Percentiles rank a stretch among this genome's conserved stretches.
phyloP scores from a whole-genome alignment of 2,113 vertebrate genomes.

The Lampris incognitus region DNA sequence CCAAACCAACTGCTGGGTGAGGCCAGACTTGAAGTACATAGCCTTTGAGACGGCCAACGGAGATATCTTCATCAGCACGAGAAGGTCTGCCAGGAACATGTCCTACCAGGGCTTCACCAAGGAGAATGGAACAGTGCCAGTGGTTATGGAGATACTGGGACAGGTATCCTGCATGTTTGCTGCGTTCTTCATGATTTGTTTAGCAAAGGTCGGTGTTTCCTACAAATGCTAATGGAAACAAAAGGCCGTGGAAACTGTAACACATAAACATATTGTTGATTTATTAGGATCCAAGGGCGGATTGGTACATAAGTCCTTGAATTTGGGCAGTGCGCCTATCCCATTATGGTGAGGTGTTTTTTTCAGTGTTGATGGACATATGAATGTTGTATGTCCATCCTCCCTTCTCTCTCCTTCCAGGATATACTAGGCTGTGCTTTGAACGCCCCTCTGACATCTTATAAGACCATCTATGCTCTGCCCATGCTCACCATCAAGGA shows the following conservation, averaged over 20 bases:
- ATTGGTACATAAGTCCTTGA: no score
- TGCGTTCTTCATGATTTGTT: not conserved
- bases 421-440: slow-evolving; percentile 92
- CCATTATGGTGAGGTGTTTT: no score
- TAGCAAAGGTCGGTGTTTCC: not conserved
- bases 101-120: slow-evolving; percentile 95
- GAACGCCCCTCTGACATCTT: slow-evolving; percentile 88
- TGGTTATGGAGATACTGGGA: slow-evolving; percentile 93
- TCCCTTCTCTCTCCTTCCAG: slow-evolving; percentile 67
- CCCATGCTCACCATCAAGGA: slow-evolving; percentile 99
- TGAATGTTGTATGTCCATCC: not conserved
- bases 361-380: no score
- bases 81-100: slow-evolving; percentile 95
- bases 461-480: slow-evolving; percentile 91
- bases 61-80: slow-evolving; percentile 91
- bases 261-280: no score
- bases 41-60: slow-evolving; percentile 88
- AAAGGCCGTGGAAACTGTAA: no score
- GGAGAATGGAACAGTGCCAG: slow-evolving; percentile 89
- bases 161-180: slow-evolving; percentile 81
- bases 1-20: slow-evolving; percentile 98
- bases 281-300: no score
- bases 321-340: no score
- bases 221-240: no score
- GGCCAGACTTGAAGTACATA: slow-evolving; percentile 94